Evolutionary conservation across 2,113 vertebrate species (phyloP), one percentile per base, ranked within the genome.

Genomic region (Scomber japonicus): DNA sequence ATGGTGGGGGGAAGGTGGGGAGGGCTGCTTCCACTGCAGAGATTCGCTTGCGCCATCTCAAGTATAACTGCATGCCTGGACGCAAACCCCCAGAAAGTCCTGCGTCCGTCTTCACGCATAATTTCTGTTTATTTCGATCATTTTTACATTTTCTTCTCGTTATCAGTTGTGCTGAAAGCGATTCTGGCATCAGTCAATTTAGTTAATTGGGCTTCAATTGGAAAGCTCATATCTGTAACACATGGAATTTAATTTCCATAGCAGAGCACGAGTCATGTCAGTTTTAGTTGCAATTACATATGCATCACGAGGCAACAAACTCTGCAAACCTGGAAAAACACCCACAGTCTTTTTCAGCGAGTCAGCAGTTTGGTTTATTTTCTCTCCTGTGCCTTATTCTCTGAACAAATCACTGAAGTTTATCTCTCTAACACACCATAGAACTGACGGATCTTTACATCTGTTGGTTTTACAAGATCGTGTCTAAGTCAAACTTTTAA

Each of bases 261-360:
- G 83, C 53, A 75, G 73, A 86, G 87, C 71, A 78, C 82, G 92
- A 78, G 71, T 90, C 90, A 86, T 82, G 81, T 93, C 90, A 85
- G 78, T 91, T 93, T 88, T 88, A 82, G 89, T 81, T 85, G 81
- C 82, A 91, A 90, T 91, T 93, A 92, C 76, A 82, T 72, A 66
- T 80, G 85, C 86, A 91, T 89, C 88, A 83, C 64, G 70, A 71
- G 65, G 78, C 82, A 83, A 82, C 80, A 82, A 84, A 86, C 64
- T 66, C 75, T 74, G 75, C 79, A 81, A 88, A 89, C 79, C 78
- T 89, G 55, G 46, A 79, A 87, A 81, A 85, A 74, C 64, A 62
- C 74, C 75, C 78, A 75, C 71, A 73, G 57, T 80, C 63, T 35
- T 78, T 90, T 85, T 81, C 55, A 78, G 83, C 68, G 24, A 14